Evolutionary conservation across 2,797 vertebrate genomes (phyloP), one percentile per base, ranked within the genome.

Genomic region (Anguilla obscura): DNA sequence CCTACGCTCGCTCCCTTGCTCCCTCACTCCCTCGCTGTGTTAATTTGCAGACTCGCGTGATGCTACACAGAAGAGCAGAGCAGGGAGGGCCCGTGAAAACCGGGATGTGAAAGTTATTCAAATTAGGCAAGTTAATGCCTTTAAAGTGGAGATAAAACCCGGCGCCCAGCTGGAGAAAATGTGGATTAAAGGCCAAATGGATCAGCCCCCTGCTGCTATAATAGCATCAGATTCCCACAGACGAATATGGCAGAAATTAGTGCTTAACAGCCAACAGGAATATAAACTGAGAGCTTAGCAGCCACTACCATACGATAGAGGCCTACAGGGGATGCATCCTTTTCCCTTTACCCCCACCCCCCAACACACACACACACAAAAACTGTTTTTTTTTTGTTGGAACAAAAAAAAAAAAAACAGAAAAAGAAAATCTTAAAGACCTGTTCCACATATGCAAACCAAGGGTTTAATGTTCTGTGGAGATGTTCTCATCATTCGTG

Each of bases 141-240:
- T 82, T 48, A 50, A 82, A 82, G 79, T 82, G 79, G 40, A 82
- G 45, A 82, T 82, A 82, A 82, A 82, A 82, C 79, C 79, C 21
- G 9, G 40, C 5, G 79, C 79, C 45, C 79, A 82, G 79, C 79
- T 82, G 79, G 40, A 82, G 79, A 79, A 79, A 79, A 79, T 79
- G 74, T 40, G 74, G 74, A 79, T 79, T 79, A 79, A 79, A 79
- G 74, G 74, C 74, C 74, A 79, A 79, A 16, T 40, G 74, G 74
- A 79, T 45, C 74, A 18, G 36, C 36, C 74, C 74, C 74, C 74
- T 79, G 74, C 74, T 79, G 74, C 74, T 79, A 18, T 79, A 79
- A 79, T 79, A 45, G 74, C 74, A 79, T 79, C 74, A 79, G 74
- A 79, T 79, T 79, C 74, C 74, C 74, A 79, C 74, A 40, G 74